Percentiles rank a stretch among this genome's conserved stretches.
phyloP scores from a whole-genome alignment of 2,888 invertebrate genomes.

The Pandemis cinnamomeana region DNA sequence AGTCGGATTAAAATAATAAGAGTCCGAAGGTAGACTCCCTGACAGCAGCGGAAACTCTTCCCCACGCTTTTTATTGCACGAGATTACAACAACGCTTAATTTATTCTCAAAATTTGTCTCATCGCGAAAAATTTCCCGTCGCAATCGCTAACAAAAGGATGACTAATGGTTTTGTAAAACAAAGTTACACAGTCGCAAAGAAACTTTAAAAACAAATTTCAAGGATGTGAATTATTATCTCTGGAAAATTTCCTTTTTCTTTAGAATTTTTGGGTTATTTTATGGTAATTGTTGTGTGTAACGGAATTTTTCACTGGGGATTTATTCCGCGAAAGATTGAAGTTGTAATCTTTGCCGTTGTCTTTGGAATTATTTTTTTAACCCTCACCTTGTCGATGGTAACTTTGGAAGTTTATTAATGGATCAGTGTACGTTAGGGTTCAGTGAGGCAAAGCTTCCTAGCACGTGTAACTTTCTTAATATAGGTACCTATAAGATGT shows the following conservation, averaged over 20 bases:
- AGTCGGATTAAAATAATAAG: slow-evolving; percentile 46
- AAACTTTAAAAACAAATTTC: slow-evolving; percentile 72
- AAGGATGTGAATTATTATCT: slow-evolving; percentile 79
- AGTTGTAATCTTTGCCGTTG: neutral
- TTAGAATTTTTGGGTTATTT: slow-evolving; percentile 20
- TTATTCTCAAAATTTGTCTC: slow-evolving; percentile 83
- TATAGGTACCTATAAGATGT: no score
- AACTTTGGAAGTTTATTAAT: neutral
- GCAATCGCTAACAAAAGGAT: slow-evolving; percentile 82
- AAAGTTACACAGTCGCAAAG: slow-evolving; percentile 75
- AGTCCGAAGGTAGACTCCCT: slow-evolving; percentile 50
- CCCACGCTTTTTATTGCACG: slow-evolving; percentile 69
- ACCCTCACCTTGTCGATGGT: neutral
- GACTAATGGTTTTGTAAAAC: slow-evolving; percentile 80
- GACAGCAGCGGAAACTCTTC: slow-evolving; percentile 51
- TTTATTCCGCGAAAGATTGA: neutral
- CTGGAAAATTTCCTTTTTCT: slow-evolving; percentile 55
- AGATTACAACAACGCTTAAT: slow-evolving; percentile 81
- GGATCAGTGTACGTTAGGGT: neutral
- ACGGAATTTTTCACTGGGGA: slow-evolving; percentile 9
- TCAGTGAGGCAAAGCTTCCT: no score
- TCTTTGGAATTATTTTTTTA: neutral
- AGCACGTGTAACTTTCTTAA: no score
- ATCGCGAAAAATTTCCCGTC: slow-evolving; percentile 79
- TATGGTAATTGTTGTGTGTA: slow-evolving; percentile 37